Evolutionary conservation across 2,888 invertebrate species (phyloP), one percentile per base, ranked within the genome.

Genomic region (Dioctria linearis): DNA sequence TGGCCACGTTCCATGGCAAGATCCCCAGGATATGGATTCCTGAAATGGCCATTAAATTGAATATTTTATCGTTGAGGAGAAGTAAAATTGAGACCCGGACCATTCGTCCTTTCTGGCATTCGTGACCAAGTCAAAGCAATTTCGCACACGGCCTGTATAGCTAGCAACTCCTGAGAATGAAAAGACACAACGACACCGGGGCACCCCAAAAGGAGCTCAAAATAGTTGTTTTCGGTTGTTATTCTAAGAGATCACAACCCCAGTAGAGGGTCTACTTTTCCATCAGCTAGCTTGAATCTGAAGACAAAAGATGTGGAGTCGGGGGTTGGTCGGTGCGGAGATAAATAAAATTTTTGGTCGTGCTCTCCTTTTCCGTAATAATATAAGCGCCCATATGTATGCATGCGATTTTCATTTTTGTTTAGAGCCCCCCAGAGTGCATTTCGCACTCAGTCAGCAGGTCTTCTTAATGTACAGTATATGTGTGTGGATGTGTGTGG

Each of bases 361-460:
- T 75, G 46, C 75, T 75, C 75, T 75, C 75, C 75, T 75, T 78
- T 78, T 63, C 63, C 65, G 78, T 78, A 78, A 67, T 79, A 59
- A 80, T 82, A 82, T 86, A 88, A 87, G 88, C 88, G 88, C 88
- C 88, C 88, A 88, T 88, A 88, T 88, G 88, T 88, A 88, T 88
- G 87, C 88, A 88, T 88, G 88, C 88, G 88, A 88, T 88, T 88
- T 88, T 89, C 87, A 88, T 89, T 89, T 88, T 88, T 87, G 88
- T 89, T 88, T 89, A 89, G 87, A 87, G 88, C 89, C 87, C 89
- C 89, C 89, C 84, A 88, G 89, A 88, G 89, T 88, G 88, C 88
- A 88, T 89, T 89, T 89, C 89, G 88, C 88, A 88, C 88, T 88
- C 88, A 85, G 85, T 85, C 85, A 85, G 83, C 46, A 25, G 25